These are phyloP conservation scores for Pachydiplax longipennis DNA, from an alignment of 2,888 invertebrate species.

Conservation along the genomic window DNA sequence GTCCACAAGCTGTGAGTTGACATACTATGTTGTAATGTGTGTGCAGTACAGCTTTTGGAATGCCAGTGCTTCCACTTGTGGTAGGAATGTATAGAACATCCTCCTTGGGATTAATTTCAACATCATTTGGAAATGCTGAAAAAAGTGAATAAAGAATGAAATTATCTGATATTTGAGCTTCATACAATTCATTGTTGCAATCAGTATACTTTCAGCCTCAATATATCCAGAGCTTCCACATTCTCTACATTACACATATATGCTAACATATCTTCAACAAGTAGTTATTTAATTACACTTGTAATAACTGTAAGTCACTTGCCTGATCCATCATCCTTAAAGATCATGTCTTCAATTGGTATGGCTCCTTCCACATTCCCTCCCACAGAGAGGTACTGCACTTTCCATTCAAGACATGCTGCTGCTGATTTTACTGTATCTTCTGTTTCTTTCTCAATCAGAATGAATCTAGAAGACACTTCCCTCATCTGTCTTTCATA, in stretches of 20 bases:
- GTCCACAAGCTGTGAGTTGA: not conserved
- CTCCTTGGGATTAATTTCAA: not conserved
- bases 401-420: not conserved
- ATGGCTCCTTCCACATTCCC: not conserved
- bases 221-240: too few species aligned
- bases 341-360: not conserved
- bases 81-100: not conserved
- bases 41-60: constrained; percentile 28
- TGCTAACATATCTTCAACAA: too few species aligned
- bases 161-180: too few species aligned
- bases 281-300: too few species aligned
- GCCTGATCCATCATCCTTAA: not conserved
- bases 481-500: constrained; percentile 4
- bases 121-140: not conserved
- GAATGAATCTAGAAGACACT: not conserved
- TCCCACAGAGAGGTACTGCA: not conserved
- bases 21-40: constrained; percentile 22
- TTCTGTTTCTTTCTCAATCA: not conserved
- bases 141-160: too few species aligned
- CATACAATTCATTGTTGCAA: too few species aligned
- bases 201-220: too few species aligned
- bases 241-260: too few species aligned
- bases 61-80: constrained; percentile 40
- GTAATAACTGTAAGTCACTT: not conserved
- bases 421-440: not conserved